These are phyloP conservation scores for Mechanitis messenoides DNA, from an alignment of 2,888 invertebrate genomes.

Conservation along the genomic window DNA sequence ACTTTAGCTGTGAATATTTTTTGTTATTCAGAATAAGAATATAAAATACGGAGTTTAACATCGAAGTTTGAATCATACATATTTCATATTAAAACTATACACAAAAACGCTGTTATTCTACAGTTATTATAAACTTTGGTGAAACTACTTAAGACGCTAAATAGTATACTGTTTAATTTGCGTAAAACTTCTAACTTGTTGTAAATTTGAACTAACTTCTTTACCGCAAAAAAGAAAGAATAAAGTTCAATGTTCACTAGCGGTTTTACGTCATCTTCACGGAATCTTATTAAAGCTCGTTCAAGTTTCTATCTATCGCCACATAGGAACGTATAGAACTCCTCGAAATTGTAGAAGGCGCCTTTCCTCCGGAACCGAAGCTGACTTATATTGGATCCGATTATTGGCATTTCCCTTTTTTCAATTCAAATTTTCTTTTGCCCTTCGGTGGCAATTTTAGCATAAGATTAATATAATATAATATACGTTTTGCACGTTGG, in stretches of 20 bases:
- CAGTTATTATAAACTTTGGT: constrained; percentile 12
- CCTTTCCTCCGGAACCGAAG: constrained; percentile 37
- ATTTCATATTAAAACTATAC: too few species aligned
- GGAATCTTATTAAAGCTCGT: constrained; percentile 25
- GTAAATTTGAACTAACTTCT: background rate
- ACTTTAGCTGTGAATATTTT: too few species aligned
- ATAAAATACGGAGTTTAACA: too few species aligned
- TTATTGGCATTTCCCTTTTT: constrained; percentile 50
- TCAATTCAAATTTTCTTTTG: constrained; percentile 46
- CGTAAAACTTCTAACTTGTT: constrained; percentile 4
- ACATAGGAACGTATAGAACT: constrained; percentile 14
- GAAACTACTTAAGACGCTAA: constrained; percentile 17
- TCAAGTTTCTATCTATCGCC: constrained; percentile 21
- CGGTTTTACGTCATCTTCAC: constrained; percentile 11
- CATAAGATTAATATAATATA: constrained; percentile 30
- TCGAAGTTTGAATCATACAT: too few species aligned
- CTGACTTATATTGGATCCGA: constrained; percentile 58
- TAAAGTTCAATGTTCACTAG: constrained; percentile 10
- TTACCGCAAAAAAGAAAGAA: constrained; percentile 10
- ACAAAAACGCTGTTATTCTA: constrained; percentile 11
- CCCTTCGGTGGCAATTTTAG: constrained; percentile 44
- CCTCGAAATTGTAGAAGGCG: constrained; percentile 33
- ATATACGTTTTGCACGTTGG: constrained; percentile 8
- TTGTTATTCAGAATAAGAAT: too few species aligned
- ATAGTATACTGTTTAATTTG: constrained; percentile 4